Percentiles rank a stretch among this genome's conserved stretches.
Conservation (phyloP, 2,113 vertebrate species). For the Lasiurus cinereus region DNA sequence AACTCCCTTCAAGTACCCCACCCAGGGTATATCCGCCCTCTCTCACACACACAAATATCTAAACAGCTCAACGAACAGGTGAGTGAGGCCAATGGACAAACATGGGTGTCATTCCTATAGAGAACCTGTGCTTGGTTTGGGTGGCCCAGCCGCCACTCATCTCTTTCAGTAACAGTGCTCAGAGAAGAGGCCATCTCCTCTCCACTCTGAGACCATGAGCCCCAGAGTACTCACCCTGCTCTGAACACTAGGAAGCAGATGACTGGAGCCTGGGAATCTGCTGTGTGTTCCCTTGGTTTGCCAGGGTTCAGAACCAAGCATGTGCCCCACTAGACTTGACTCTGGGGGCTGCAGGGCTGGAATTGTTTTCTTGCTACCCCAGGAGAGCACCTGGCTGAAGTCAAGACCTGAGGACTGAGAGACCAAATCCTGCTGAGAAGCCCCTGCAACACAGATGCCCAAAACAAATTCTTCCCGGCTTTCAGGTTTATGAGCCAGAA, state of each 20-base stretch:
- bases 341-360: background rate
- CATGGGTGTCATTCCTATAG: accelerated
- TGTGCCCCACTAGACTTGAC: no score
- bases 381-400: background rate
- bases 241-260: background rate
- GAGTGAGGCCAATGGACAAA: background rate
- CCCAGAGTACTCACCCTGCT: background rate
- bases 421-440: background rate
- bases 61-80: background rate
- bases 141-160: background rate
- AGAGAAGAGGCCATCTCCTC: background rate
- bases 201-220: background rate
- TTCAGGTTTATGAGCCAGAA: background rate
- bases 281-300: background rate
- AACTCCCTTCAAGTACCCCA: background rate
- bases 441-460: background rate
- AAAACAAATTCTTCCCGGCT: background rate
- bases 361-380: background rate
- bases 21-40: no score
- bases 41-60: no score
- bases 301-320: background rate
- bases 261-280: background rate
- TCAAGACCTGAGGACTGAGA: background rate
- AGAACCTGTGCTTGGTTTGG: background rate
- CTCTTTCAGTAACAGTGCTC: background rate